Base-by-base conservation (phyloP, 2,113 vertebrate genomes). In the Oryzias curvinotus region DNA sequence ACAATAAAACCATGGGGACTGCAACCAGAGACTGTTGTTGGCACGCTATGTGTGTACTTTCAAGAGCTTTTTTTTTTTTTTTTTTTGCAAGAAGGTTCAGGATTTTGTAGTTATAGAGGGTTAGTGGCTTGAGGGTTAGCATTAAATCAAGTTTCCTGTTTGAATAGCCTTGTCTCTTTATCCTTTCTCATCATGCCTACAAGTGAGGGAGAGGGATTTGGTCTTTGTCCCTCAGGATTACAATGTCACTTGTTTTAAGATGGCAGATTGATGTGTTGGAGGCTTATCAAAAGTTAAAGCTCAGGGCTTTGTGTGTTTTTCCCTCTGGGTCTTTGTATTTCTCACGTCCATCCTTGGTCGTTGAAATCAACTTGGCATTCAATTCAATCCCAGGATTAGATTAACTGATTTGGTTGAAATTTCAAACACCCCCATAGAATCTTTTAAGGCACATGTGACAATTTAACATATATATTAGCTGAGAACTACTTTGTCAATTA, bases 241-340 rank as follows among this genome's bases (percentile, higher is more conserved):
- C 85, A 92, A 90, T 92, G 89, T 91, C 88, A 91, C 90, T 90
- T 92, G 91, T 91, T 90, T 89, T 92, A 88, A 92, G 90, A 91
- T 91, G 90, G 79, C 91, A 91, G 90, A 92, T 92, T 89, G 86
- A 83, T 66, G 77, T 74, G 73, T 84, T 85, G 69, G 85, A 68
- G 65, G 86, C 86, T 93, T 92, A 92, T 92, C 90, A 84, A 83
- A 91, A 87, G 85, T 88, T 88, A 77, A 90, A 84, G 85, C 88
- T 87, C 84, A 84, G 86, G 87, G 88, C 85, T 86, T 86, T 90
- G 79, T 87, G 82, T 78, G 81, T 78, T 75, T 81, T 73, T 71
- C 68, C 57, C 42, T 84, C 62, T 48, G 67, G 62, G 76, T 80
- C 64, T 82, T 81, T 85, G 54, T 89, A 52, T 86, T 85, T 57